Percentiles rank a stretch among this genome's conserved stretches.
phyloP scores from a whole-genome alignment of 1,140 invertebrate genomes.

The Rhyacophila brunnea region DNA sequence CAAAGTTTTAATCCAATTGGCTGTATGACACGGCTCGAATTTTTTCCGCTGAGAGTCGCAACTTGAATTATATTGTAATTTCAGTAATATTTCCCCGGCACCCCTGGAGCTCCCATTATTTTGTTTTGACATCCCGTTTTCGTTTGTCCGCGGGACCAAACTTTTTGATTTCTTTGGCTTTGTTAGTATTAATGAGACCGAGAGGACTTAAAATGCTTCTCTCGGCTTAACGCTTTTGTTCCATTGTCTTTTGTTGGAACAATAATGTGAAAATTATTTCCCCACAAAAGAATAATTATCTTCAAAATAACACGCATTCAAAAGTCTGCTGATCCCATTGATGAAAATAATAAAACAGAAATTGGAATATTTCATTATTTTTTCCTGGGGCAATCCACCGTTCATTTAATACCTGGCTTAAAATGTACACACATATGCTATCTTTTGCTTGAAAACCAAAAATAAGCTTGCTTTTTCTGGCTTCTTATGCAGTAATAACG shows the following conservation, averaged over 20 bases:
- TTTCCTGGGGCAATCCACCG: too few species aligned
- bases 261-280: constrained; percentile 30
- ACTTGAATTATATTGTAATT: too few species aligned
- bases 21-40: too few species aligned
- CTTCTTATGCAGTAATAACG: too few species aligned
- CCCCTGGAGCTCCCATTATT: too few species aligned
- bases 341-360: constrained; percentile 3
- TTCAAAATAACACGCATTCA: constrained; percentile 17
- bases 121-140: background rate
- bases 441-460: too few species aligned
- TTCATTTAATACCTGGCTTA: too few species aligned
- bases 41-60: too few species aligned
- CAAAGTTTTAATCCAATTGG: too few species aligned
- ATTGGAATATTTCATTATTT: background rate
- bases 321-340: constrained; percentile 13
- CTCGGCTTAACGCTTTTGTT: constrained; percentile 19
- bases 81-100: too few species aligned
- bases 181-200: constrained; percentile 21
- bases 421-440: too few species aligned
- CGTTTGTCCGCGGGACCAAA: constrained; percentile 13
- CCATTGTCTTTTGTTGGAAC: constrained; percentile 22
- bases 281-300: constrained; percentile 29
- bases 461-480: too few species aligned
- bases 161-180: constrained; percentile 27
- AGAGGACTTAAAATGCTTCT: constrained; percentile 15